These are phyloP conservation scores for Amniataba percoides DNA, from an alignment of 2,797 vertebrate genomes.

Conservation along the genomic window DNA sequence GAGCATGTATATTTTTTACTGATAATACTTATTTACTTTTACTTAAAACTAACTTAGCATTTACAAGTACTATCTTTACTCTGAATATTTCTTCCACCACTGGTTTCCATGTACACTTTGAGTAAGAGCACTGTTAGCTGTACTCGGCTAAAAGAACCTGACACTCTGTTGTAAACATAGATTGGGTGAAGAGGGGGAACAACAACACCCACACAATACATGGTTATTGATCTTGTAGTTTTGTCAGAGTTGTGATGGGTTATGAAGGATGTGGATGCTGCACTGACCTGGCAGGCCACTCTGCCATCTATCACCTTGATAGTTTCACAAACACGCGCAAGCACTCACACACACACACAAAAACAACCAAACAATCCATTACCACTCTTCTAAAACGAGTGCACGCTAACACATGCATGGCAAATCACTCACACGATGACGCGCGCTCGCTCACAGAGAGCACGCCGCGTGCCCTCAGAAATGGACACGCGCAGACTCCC, in stretches of 20 bases:
- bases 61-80: too few species aligned
- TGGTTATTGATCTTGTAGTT: constrained; percentile 44
- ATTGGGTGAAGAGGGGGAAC: background rate
- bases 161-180: background rate
- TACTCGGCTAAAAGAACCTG: too few species aligned
- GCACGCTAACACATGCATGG: background rate
- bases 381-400: background rate
- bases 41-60: too few species aligned
- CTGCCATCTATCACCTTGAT: constrained; percentile 31
- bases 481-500: background rate
- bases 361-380: background rate
- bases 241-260: constrained; percentile 26
- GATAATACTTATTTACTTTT: too few species aligned
- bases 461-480: background rate
- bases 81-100: too few species aligned
- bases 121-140: too few species aligned
- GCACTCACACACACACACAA: background rate
- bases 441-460: background rate
- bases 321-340: constrained; percentile 13
- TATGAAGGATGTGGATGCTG: constrained; percentile 44
- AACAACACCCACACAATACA: background rate
- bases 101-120: background rate
- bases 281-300: constrained; percentile 26
- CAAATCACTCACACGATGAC: background rate
- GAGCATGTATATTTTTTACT: too few species aligned